Evolutionary conservation across 2,888 invertebrate genomes (phyloP).

Genomic region (Gymnosoma rotundatum): DNA sequence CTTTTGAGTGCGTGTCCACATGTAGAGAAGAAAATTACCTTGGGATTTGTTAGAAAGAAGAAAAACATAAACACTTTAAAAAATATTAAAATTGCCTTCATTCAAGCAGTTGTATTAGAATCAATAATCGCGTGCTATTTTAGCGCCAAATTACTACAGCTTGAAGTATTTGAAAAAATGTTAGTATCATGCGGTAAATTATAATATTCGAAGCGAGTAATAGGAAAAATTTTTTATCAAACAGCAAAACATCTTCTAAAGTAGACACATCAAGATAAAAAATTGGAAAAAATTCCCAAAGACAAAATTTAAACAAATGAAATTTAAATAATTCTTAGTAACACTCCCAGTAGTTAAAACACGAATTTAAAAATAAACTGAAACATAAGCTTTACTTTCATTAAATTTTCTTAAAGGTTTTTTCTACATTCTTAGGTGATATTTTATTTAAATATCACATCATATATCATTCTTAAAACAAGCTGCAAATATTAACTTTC

Average conservation of each 20-base stretch:
- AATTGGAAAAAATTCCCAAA: not conserved
- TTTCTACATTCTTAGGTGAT: too few species aligned
- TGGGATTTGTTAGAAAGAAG: not conserved
- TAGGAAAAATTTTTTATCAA: not conserved
- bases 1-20: constrained; percentile 38
- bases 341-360: too few species aligned
- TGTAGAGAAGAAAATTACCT: constrained; percentile 36
- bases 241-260: not conserved
- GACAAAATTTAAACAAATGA: not conserved
- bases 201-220: constrained; percentile 27
- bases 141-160: constrained; percentile 60
- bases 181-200: constrained; percentile 60
- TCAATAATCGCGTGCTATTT: constrained; percentile 44
- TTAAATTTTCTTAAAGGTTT: too few species aligned
- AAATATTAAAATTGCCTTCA: not conserved
- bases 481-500: constrained; percentile 27
- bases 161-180: constrained; percentile 56
- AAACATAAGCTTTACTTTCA: too few species aligned
- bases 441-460: too few species aligned
- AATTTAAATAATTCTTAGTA: not conserved
- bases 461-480: not conserved
- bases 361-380: too few species aligned
- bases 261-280: not conserved
- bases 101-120: not conserved
- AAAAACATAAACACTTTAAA: not conserved